A percentile compares a stretch with the other conserved stretches of the same genome.
Conservation (phyloP, 2,113 vertebrate species). For the Ictalurus furcatus region DNA sequence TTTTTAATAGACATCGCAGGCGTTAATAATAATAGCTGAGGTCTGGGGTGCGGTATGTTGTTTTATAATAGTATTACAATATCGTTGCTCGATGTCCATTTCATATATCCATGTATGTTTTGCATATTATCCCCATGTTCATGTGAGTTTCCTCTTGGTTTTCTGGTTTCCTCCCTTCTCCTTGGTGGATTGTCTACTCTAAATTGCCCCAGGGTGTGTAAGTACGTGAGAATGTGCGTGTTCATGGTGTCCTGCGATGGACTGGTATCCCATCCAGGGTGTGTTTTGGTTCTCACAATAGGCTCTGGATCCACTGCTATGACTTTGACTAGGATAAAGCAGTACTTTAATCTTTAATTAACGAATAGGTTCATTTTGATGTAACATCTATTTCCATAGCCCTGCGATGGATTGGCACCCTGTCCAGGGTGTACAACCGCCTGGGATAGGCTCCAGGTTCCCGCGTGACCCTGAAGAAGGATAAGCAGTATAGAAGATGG, state of each 20-base stretch:
- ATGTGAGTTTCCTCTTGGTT: not conserved
- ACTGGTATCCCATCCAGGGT: not conserved
- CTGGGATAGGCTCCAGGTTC: too few species aligned
- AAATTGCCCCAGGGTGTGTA: too few species aligned
- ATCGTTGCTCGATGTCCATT: conserved; percentile 31
- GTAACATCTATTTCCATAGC: not conserved
- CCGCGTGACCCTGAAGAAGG: too few species aligned
- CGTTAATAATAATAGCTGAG: conserved; percentile 34
- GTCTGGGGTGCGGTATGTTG: conserved; percentile 4
- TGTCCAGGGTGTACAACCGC: too few species aligned
- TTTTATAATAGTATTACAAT: conserved; percentile 3
- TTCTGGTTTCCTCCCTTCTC: too few species aligned
- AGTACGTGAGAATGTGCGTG: not conserved
- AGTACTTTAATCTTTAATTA: not conserved
- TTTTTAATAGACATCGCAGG: not conserved
- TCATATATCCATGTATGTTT: not conserved
- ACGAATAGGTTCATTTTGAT: too few species aligned
- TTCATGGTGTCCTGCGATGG: not conserved
- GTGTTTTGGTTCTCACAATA: not conserved
- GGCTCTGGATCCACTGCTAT: not conserved
- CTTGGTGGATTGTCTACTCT: too few species aligned
- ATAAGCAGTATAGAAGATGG: too few species aligned
- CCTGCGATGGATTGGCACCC: too few species aligned
- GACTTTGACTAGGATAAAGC: not conserved
- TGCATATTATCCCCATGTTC: not conserved